Evolutionary conservation across 1,140 invertebrate genomes (phyloP).

Genomic region (Lasioglossum baleicum): DNA sequence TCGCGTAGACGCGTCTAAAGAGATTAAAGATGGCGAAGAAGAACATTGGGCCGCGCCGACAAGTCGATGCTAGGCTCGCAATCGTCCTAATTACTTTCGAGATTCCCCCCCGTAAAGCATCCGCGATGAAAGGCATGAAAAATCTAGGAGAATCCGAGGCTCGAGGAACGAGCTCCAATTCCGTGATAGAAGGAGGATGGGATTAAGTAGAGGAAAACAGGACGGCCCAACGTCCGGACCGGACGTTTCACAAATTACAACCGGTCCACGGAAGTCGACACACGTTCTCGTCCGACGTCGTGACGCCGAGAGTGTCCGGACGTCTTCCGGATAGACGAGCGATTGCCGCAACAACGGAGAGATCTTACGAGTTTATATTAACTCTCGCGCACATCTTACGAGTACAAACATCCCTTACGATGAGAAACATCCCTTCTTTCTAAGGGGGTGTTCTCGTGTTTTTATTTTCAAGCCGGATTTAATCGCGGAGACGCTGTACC

Average conservation of each 20-base stretch:
- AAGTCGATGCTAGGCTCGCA: not conserved
- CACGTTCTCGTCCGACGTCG: not conserved
- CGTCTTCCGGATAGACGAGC: not conserved
- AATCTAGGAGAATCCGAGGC: not conserved
- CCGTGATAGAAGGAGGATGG: too few species aligned
- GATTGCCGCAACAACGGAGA: not conserved
- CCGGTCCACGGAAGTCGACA: not conserved
- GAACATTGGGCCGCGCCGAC: not conserved
- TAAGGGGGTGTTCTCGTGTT: too few species aligned
- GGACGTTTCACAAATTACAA: conserved; percentile 14
- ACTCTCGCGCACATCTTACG: too few species aligned
- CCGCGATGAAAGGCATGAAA: not conserved
- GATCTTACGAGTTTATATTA: too few species aligned
- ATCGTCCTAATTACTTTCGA: conserved; percentile 9
- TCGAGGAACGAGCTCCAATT: not conserved
- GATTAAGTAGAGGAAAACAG: not conserved
- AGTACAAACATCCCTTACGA: too few species aligned
- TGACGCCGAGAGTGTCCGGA: not conserved
- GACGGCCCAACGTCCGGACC: not conserved
- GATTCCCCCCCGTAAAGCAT: not conserved
- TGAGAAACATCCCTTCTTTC: too few species aligned
- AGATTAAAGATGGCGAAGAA: conserved; percentile 7
- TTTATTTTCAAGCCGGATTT: too few species aligned
- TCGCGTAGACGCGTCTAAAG: not conserved
- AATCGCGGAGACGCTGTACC: too few species aligned